phyloP scores from a whole-genome alignment of 2,797 vertebrate species.

The Fratercula arctica region DNA sequence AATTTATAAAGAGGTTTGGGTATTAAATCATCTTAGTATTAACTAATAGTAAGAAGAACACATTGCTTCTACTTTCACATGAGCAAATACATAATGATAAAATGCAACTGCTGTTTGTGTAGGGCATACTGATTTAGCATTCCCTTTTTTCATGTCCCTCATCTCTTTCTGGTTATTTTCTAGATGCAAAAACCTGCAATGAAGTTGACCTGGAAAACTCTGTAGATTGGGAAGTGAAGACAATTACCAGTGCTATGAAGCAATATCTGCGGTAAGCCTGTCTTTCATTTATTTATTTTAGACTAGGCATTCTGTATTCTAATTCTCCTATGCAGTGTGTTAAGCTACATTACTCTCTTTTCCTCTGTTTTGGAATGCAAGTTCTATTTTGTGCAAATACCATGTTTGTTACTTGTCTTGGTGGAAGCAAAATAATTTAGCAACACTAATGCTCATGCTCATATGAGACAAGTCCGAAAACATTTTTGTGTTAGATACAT shows the following conservation, averaged over 20 bases:
- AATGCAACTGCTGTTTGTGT: neutral
- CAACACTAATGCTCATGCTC: neutral
- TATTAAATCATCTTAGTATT: neutral
- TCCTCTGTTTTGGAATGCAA: neutral
- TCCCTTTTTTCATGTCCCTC: neutral
- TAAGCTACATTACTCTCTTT: neutral
- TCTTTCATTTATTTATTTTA: neutral
- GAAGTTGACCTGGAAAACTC: conserved; percentile 88
- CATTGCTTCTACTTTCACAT: neutral
- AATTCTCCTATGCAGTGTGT: neutral
- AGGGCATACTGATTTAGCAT: neutral
- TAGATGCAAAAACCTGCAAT: conserved; percentile 88
- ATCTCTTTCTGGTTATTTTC: neutral
- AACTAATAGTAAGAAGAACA: neutral
- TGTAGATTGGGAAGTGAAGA: conserved; percentile 95
- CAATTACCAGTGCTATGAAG: conserved; percentile 94
- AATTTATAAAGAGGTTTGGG: neutral
- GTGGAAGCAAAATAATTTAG: neutral
- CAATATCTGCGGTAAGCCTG: conserved; percentile 89
- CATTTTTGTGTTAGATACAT: neutral
- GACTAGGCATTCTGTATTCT: neutral
- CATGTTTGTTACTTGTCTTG: neutral
- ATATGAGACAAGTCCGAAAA: neutral
- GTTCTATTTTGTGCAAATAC: neutral
- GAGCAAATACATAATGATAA: neutral